These are phyloP conservation scores for Brachionus calyciflorus DNA, from an alignment of 1,140 invertebrate species.

Conservation along the genomic window DNA sequence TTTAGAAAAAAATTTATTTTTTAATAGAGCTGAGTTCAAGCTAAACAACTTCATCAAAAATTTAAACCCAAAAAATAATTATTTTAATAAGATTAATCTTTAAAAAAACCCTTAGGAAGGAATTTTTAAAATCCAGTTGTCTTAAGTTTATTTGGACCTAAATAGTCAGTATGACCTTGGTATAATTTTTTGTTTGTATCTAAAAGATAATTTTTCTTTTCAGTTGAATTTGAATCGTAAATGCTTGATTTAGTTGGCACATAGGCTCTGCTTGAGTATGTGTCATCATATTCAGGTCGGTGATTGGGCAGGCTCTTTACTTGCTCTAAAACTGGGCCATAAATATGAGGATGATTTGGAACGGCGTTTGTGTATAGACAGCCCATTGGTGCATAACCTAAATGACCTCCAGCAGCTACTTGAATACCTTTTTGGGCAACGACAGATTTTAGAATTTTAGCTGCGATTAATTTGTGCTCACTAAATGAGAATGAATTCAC, in stretches of 20 bases:
- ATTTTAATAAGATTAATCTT: neutral
- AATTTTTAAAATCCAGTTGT: neutral
- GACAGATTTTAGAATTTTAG: slow-evolving; percentile 2
- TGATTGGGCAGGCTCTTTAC: slow-evolving; percentile 42
- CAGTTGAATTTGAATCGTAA: slow-evolving; percentile 18
- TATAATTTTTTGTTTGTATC: neutral
- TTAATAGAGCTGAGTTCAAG: too few relatives aligned
- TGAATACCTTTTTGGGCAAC: slow-evolving; percentile 20
- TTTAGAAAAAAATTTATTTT: too few relatives aligned
- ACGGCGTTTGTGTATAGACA: slow-evolving; percentile 3
- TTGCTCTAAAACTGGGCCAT: slow-evolving; percentile 29
- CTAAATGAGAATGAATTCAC: slow-evolving; percentile 33
- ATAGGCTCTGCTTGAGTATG: neutral
- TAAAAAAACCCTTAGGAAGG: neutral
- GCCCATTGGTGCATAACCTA: slow-evolving; percentile 39
- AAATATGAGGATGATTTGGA: slow-evolving; percentile 39
- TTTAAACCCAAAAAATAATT: too few relatives aligned
- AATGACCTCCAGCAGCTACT: slow-evolving; percentile 45
- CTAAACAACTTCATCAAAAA: too few relatives aligned
- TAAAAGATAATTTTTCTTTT: slow-evolving; percentile 2
- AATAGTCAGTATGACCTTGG: slow-evolving; percentile 1
- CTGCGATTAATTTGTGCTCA: slow-evolving; percentile 40
- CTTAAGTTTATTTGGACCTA: neutral
- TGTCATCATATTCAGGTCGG: slow-evolving; percentile 18
- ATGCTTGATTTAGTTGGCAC: slow-evolving; percentile 14